phyloP scores from a whole-genome alignment of 2,888 invertebrate genomes.

The Pachymerium ferrugineum region DNA sequence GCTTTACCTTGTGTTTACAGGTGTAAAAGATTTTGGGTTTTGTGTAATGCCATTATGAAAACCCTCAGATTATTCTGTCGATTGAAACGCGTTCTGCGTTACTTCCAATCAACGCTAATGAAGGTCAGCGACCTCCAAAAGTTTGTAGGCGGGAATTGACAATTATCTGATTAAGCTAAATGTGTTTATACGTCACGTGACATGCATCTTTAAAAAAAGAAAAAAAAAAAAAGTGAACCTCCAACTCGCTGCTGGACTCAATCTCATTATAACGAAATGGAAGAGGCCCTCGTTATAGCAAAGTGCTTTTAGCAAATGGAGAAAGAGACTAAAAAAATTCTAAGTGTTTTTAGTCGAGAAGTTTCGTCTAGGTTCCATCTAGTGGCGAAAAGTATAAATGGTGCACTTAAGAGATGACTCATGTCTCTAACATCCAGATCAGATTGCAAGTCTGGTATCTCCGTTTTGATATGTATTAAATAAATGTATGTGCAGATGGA shows the following conservation, averaged over 20 bases:
- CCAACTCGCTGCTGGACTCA: background rate
- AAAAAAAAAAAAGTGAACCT: background rate
- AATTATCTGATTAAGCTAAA: conserved; percentile 28
- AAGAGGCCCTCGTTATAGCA: background rate
- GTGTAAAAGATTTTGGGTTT: background rate
- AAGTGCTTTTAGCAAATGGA: background rate
- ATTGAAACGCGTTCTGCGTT: background rate
- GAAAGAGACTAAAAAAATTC: background rate
- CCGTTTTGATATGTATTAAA: no score
- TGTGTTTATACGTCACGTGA: background rate
- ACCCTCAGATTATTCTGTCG: background rate
- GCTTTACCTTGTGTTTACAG: background rate
- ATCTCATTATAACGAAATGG: background rate
- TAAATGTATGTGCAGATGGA: background rate
- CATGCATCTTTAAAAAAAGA: background rate
- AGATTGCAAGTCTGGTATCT: background rate
- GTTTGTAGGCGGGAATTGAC: background rate
- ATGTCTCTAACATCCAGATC: background rate
- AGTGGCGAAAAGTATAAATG: background rate
- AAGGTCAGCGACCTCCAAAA: background rate
- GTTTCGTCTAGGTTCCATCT: background rate
- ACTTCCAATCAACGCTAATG: background rate
- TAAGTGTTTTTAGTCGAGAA: background rate
- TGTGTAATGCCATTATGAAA: background rate
- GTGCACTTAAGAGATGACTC: background rate